Base-by-base conservation (phyloP, 2,888 invertebrate species). In the Acleris emargana region DNA sequence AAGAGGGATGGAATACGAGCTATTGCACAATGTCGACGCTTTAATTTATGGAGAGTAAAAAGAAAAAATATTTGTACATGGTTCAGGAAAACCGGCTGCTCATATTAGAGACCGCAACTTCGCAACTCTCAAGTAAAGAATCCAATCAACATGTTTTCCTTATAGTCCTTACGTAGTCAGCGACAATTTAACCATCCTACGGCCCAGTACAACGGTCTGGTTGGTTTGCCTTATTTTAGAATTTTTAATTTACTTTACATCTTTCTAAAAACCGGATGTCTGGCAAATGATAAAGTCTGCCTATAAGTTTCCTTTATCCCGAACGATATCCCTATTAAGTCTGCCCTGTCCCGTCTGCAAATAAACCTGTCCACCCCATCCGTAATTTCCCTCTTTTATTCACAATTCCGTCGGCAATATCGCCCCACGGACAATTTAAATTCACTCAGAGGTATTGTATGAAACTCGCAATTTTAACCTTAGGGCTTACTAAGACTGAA, bases 321-420 rank as follows among this genome's bases (percentile, higher is more conserved):
- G 17, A 42, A 42, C 53, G 49, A 54, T 53, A 25, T 28, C 43
- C 47, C 64, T 58, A 53, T 58, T 53, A 54, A 43, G 42, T 53
- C 58, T 38, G 13, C 18, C 47, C 58, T 11, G 53, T 17, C 57
- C 47, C 54, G 22, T 16, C 43, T 18, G 28, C 47, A 59, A 64
- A 64, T 49, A 64, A 49, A 54, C 64, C 53, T 20, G 62, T 49
- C 62, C 45, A 47, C 57, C 62, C 58, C 13, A 47, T 51, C 51
- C 20, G 52, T 58, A 63, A 52, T 63, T 63, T 63, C 63, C 58
- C 57, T 28, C 45, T 17, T 47, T 51, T 50, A 45, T 62, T 25
- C 38, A 18, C 32, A 38, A 52, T 62, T 38, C 25, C 43, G 43
- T 17, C 43, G 52, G 38, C 53, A 38, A n/a, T 53, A 38, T 53